A percentile compares a stretch with the other conserved stretches of the same genome.
These are phyloP conservation scores for Hippocampus zosterae DNA, from an alignment of 2,113 vertebrate species.

Conservation along the genomic window DNA sequence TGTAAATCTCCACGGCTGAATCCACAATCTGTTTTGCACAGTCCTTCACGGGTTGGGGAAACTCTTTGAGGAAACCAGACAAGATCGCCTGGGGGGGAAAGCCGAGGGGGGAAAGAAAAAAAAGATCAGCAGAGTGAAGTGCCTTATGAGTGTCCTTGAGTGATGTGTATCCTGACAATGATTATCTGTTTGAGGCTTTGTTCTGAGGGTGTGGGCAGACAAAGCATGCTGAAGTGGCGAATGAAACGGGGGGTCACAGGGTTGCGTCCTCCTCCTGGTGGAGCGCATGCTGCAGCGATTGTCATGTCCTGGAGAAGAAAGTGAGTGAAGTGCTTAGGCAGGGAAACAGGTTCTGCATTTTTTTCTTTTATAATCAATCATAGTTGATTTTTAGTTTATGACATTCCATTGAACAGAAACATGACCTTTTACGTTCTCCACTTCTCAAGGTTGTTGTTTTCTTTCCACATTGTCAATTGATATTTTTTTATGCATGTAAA, in stretches of 20 bases:
- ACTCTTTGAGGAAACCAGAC: conserved; percentile 78
- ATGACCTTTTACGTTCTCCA: too few relatives aligned
- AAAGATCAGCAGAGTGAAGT: not conserved
- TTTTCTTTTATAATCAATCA: not conserved
- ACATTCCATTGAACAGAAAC: too few relatives aligned
- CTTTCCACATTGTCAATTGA: too few relatives aligned
- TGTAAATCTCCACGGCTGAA: conserved; percentile 84
- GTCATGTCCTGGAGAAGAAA: conserved; percentile 72
- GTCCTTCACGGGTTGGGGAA: conserved; percentile 73
- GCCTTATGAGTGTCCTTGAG: not conserved
- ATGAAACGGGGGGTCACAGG: conserved; percentile 80
- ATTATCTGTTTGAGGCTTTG: conserved; percentile 84
- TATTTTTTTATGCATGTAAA: too few relatives aligned
- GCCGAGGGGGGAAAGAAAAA: not conserved
- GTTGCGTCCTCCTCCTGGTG: conserved; percentile 82
- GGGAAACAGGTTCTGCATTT: not conserved
- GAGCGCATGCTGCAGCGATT: conserved; percentile 77
- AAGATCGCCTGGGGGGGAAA: conserved; percentile 75
- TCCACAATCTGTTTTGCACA: conserved; percentile 76
- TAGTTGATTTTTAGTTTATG: too few relatives aligned
- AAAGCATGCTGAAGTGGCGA: conserved; percentile 81
- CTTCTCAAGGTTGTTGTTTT: too few relatives aligned
- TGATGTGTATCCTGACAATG: conserved; percentile 63
- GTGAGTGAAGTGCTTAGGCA: not conserved
- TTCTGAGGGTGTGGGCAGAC: conserved; percentile 79